These are phyloP conservation scores for Heliconius hortense DNA, from an alignment of 2,888 invertebrate species.

Conservation along the genomic window DNA sequence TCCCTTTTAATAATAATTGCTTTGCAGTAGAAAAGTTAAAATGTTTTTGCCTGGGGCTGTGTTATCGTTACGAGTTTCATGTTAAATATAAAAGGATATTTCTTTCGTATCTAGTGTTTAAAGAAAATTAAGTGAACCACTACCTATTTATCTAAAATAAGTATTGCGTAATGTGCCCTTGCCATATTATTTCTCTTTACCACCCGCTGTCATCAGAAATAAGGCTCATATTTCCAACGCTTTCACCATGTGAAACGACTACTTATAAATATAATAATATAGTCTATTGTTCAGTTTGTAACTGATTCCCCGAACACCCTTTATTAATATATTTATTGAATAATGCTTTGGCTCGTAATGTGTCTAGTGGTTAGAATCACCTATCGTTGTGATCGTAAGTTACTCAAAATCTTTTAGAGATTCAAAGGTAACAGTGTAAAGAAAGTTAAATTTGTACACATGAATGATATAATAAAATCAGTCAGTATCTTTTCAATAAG, in stretches of 20 bases:
- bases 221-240: not conserved
- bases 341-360: no score
- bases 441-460: no score
- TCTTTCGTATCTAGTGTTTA: not conserved
- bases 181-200: not conserved
- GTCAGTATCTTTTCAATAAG: no score
- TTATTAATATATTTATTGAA: no score
- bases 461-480: no score
- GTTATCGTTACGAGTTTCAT: not conserved
- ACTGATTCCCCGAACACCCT: no score
- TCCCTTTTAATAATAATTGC: not conserved
- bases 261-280: not conserved
- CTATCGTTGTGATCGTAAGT: no score
- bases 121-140: not conserved
- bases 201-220: not conserved
- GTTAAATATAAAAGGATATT: not conserved
- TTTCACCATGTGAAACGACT: not conserved
- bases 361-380: no score
- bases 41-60: not conserved
- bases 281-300: no score
- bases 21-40: not conserved
- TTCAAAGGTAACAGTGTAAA: no score
- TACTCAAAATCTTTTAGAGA: no score
- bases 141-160: not conserved
- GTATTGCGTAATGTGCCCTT: not conserved